Evolutionary conservation across 2,888 invertebrate species (phyloP), one percentile per base, ranked within the genome.

Genomic region (Automeris io): DNA sequence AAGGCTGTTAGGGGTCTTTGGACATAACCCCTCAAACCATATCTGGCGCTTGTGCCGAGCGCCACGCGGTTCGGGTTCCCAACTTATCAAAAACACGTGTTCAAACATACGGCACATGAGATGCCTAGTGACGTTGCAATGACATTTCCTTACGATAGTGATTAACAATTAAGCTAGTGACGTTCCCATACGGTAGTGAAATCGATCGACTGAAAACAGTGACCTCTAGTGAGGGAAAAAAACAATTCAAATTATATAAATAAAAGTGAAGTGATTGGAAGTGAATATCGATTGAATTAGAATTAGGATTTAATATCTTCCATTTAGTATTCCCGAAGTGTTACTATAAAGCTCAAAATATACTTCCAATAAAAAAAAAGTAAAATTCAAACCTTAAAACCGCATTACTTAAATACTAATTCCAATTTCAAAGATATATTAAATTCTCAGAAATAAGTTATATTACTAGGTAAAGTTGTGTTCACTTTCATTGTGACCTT

Each of bases 1-100:
- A 61, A 66, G 62, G 53, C 73, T 45, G 75, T 60, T 73, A 76
- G 77, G 80, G 79, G 72, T 72, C 71, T 69, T 49, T 50, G 57
- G 52, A 65, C 61, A 57, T 56, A 59, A 60, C 71, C 63, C 61
- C 57, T 63, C 82, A 85, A 79, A 83, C 78, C 74, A 76, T 73
- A 74, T 66, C 77, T 69, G 77, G 85, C 87, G 85, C 82, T 80
- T 61, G 83, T 62, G 70, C 77, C 65, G 66, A 61, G 82, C 83
- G 83, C 85, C 82, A 73, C 80, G 82, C 77, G 72, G 52, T 54
- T 67, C 60, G 46, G 47, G 48, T 44, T 54, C 50, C 46, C 51
- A 60, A 60, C 65, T 61, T 69, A 63, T 69, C 49, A 56, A 60
- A 67, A 51, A 53, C 70, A 74, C 78, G 77, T 73, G 73, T 56